Conservation (phyloP, 1,140 invertebrate species). For the Drosophila grimshawi region DNA sequence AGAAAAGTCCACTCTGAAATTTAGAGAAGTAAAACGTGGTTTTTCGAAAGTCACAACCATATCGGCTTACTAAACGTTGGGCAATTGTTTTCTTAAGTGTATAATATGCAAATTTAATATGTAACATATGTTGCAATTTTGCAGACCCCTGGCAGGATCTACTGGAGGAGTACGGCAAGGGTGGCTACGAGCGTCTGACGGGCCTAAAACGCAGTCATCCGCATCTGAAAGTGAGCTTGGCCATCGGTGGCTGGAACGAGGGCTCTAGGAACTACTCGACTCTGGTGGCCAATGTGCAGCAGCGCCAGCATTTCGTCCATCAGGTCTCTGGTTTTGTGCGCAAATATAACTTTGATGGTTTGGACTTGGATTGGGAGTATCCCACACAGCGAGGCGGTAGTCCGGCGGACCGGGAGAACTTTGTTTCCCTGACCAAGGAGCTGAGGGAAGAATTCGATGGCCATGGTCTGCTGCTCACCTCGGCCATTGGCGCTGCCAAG, state of each 20-base stretch:
- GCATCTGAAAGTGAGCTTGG: conserved; percentile 89
- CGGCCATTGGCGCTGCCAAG: conserved; percentile 90
- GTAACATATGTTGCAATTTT: conserved; percentile 7
- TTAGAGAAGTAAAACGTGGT: too few species aligned
- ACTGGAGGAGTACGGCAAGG: conserved; percentile 90
- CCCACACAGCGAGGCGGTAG: conserved; percentile 90
- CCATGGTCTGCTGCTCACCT: conserved; percentile 88
- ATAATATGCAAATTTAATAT: conserved; percentile 40
- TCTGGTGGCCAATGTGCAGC: conserved; percentile 87
- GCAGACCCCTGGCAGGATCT: conserved; percentile 91
- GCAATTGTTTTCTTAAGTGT: too few species aligned
- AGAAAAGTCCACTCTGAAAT: too few species aligned
- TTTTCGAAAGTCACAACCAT: too few species aligned
- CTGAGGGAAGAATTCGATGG: conserved; percentile 87
- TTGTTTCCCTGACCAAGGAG: conserved; percentile 90
- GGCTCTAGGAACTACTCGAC: conserved; percentile 92
- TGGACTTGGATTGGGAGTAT: conserved; percentile 93
- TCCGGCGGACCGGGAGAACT: conserved; percentile 91
- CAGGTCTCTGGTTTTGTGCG: conserved; percentile 76
- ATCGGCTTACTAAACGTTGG: too few species aligned
- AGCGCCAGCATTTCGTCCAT: conserved; percentile 87
- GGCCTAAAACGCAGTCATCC: conserved; percentile 89
- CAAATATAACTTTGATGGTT: conserved; percentile 90
- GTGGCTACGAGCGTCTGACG: conserved; percentile 89
- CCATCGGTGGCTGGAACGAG: conserved; percentile 96